Evolutionary conservation across 2,888 invertebrate genomes (phyloP).

Genomic region (Chrysopilus asiliformis): DNA sequence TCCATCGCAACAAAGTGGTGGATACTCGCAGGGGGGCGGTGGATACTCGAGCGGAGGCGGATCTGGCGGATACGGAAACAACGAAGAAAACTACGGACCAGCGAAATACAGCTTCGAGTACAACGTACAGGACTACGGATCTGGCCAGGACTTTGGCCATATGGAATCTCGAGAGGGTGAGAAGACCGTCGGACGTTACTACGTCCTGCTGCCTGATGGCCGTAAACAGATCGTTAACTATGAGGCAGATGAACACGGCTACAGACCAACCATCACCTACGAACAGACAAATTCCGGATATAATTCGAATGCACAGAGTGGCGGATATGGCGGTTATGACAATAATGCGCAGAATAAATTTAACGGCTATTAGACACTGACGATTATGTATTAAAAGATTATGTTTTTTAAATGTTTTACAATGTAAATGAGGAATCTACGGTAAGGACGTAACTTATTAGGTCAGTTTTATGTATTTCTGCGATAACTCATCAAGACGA

Average conservation of each 20-base stretch:
- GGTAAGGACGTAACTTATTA: too few species aligned
- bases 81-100: conserved; percentile 42
- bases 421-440: too few species aligned
- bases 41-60: conserved; percentile 1
- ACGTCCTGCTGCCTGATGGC: conserved; percentile 53
- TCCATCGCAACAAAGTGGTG: conserved; percentile 25
- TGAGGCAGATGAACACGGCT: conserved; percentile 54
- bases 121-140: conserved; percentile 49
- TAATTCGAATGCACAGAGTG: conserved; percentile 18
- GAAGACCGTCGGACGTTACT: conserved; percentile 47
- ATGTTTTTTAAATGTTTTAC: too few species aligned
- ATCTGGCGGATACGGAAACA: conserved; percentile 15
- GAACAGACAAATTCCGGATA: conserved; percentile 41
- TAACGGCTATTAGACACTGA: conserved; percentile 21
- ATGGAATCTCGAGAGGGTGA: conserved; percentile 50
- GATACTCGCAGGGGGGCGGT: conserved; percentile 27
- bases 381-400: conserved; percentile 9
- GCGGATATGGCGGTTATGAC: conserved; percentile 23
- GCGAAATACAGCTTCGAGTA: conserved; percentile 57
- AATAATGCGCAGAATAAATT: conserved; percentile 23
- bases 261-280: conserved; percentile 52
- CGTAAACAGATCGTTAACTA: conserved; percentile 57
- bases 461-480: too few species aligned
- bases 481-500: too few species aligned
- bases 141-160: conserved; percentile 53